Evolutionary conservation across 2,888 invertebrate species (phyloP).

Genomic region (Melinaea marsaeus): DNA sequence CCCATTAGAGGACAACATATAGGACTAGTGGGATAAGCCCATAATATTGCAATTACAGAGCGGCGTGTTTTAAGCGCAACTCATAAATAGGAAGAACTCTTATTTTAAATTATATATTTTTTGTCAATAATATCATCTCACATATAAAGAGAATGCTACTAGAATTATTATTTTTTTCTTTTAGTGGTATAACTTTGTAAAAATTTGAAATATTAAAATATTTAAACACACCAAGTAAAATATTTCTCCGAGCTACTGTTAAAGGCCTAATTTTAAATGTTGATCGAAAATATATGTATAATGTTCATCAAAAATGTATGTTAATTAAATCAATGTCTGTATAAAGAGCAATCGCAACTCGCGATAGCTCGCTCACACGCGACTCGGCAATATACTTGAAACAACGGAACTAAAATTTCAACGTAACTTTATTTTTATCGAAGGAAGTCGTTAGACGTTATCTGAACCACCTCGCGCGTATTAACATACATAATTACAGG

Average conservation of each 20-base stretch:
- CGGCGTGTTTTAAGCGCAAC: no score
- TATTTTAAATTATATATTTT: no score
- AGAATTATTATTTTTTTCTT: no score
- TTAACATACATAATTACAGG: conserved; percentile 77
- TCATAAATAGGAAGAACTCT: no score
- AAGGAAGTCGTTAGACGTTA: conserved; percentile 76
- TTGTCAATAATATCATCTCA: no score
- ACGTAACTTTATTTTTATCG: conserved; percentile 77
- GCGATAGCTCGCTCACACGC: conserved; percentile 67
- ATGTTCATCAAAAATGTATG: conserved; percentile 59
- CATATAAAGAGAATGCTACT: no score
- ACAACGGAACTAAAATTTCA: conserved; percentile 76
- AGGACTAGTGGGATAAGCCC: no score
- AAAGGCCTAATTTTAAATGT: neutral
- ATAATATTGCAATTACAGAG: no score
- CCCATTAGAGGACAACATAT: no score
- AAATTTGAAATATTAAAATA: no score
- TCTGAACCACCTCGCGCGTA: conserved; percentile 72
- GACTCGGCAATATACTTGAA: conserved; percentile 73
- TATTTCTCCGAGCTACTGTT: neutral
- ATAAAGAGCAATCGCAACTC: conserved; percentile 66
- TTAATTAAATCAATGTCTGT: conserved; percentile 75
- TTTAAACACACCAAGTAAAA: no score
- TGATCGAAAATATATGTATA: conserved; percentile 9
- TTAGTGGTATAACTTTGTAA: no score